Conservation (phyloP, 30 jellyfish, hydroid and myxozoan species). For the Turritopsis rubra region DNA sequence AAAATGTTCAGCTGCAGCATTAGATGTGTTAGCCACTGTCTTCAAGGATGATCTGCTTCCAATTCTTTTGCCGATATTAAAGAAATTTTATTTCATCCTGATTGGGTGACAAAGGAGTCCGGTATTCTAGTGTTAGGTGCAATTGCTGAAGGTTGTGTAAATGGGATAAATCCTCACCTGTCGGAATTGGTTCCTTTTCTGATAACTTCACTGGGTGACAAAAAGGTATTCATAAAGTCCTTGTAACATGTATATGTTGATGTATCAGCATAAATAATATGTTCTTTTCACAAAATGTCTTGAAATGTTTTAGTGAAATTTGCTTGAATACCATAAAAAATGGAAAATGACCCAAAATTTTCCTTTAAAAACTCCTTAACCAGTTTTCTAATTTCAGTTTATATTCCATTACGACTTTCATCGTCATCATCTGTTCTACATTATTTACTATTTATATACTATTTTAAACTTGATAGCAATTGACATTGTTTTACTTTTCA, state of each 20-base stretch:
- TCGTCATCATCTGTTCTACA: background rate
- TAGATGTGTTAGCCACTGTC: constrained; percentile 91
- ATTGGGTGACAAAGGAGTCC: constrained; percentile 96
- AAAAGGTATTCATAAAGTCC: constrained; percentile 77
- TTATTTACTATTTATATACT: background rate
- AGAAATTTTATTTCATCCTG: constrained; percentile 92
- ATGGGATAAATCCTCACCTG: constrained; percentile 87
- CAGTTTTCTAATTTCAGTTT: no score
- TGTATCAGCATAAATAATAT: no score
- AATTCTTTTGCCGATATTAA: constrained; percentile 71
- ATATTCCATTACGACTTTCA: background rate
- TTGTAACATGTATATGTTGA: no score
- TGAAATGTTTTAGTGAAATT: no score
- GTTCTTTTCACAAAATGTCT: no score
- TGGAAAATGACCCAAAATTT: no score
- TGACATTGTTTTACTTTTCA: no score
- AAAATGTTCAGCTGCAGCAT: constrained; percentile 97
- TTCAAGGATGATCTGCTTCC: constrained; percentile 91
- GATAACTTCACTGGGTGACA: constrained; percentile 73
- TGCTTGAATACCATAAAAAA: no score
- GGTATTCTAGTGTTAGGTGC: constrained; percentile 98
- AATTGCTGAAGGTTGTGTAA: constrained; percentile 94
- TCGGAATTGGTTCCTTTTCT: constrained; percentile 91
- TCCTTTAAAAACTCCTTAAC: no score
- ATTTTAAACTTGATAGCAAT: background rate